Evolutionary conservation across 2,888 invertebrate species (phyloP), one percentile per base, ranked within the genome.

Genomic region (Eupithecia vulgata): DNA sequence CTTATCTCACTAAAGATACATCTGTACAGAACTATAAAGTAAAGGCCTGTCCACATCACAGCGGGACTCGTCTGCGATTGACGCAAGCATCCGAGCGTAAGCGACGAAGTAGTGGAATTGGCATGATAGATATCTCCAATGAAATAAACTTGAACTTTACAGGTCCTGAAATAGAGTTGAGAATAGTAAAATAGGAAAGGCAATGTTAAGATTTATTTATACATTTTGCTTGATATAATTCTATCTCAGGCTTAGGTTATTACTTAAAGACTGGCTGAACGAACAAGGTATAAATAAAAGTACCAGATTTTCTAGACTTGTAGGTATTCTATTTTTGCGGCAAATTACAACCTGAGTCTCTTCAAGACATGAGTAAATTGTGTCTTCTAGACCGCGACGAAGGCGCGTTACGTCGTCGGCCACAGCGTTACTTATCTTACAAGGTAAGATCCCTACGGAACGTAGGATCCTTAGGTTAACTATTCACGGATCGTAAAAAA

Each of bases 101-200:
- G 59, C 59, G 13, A 34, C 34, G 34, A 61, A 61, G 34, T 61
- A 34, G 15, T 61, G 61, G 17, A 34, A 34, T 17, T 61, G 61
- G 15, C 61, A 7, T 17, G 61, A 34, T 57, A 25, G 45, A 15
- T 15, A 21, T 10, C 3, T 21, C 15, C 10, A 66, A 21, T 42
- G 34, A 69, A 62, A 70, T 64, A 70, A 64, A 45, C 69, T 30
- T 57, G 57, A 57, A 57, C 13, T 57, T 52, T 21, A 21, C 21
- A 21, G 12, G n/a, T 21, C 21, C 12, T 52, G 4, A 52, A 52
- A 52, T 52, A 52, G 52, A 21, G 52, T 10, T 10, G 21, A 52
- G 52, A 57, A 25, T 12, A 57, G 57, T 21, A 15, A 42, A 5
- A 15, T 42, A 52, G 3, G 1, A 21, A 21, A 3, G 15, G 48